Evolutionary conservation across 2,113 vertebrate genomes (phyloP).

Genomic region (Cebidichthys violaceus): DNA sequence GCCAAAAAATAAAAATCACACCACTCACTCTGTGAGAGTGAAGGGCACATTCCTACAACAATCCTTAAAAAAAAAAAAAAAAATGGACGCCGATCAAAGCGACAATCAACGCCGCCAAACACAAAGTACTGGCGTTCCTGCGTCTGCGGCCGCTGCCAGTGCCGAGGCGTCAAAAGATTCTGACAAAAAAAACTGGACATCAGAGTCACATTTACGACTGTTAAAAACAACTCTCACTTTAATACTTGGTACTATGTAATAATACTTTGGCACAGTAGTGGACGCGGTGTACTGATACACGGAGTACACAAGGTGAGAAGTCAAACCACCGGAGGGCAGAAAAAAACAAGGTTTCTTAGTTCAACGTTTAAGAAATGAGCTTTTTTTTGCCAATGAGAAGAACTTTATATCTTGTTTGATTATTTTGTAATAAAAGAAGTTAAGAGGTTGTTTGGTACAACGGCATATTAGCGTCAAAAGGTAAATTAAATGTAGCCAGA

Average conservation of each 20-base stretch:
- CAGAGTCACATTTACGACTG: too few species aligned
- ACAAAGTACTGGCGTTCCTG: slow-evolving; percentile 43
- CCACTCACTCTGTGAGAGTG: slow-evolving; percentile 48
- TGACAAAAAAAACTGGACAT: slow-evolving; percentile 10
- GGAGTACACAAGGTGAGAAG: neutral
- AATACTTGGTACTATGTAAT: neutral
- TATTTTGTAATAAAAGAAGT: too few species aligned
- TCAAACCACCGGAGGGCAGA: too few species aligned
- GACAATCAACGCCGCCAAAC: slow-evolving; percentile 51
- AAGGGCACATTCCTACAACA: slow-evolving; percentile 53
- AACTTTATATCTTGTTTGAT: too few species aligned
- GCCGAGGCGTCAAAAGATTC: slow-evolving; percentile 39
- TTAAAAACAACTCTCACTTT: neutral
- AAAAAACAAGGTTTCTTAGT: too few species aligned
- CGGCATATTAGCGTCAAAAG: too few species aligned
- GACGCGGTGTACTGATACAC: too few species aligned
- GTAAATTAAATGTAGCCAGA: too few species aligned
- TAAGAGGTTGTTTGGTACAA: too few species aligned
- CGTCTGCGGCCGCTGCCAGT: slow-evolving; percentile 32
- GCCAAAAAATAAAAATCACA: slow-evolving; percentile 57
- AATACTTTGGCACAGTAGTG: neutral
- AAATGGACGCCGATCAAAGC: slow-evolving; percentile 43
- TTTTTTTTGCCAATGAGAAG: too few species aligned
- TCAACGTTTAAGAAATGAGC: too few species aligned
- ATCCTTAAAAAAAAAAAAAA: slow-evolving; percentile 17